These are phyloP conservation scores for Lepus americanus DNA, from an alignment of 2,113 vertebrate species.

Conservation along the genomic window DNA sequence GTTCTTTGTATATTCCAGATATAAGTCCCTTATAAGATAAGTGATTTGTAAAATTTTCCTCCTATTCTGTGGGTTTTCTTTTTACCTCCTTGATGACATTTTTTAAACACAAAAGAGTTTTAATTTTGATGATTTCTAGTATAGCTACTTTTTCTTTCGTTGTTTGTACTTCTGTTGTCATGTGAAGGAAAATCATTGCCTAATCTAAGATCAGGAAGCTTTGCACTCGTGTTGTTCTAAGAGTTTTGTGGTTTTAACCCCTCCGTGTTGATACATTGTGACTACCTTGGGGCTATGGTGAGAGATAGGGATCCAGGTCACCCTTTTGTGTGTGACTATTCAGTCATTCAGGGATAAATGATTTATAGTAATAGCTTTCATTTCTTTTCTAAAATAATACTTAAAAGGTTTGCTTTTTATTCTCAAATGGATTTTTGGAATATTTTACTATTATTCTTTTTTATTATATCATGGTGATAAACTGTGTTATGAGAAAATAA, in stretches of 20 bases:
- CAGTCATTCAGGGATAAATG: too few relatives aligned
- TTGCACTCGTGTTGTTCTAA: not conserved
- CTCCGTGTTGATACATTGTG: not conserved
- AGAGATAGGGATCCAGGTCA: not conserved
- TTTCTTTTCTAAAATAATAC: not conserved
- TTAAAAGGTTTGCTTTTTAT: not conserved
- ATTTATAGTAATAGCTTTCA: not conserved
- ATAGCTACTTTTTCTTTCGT: not conserved
- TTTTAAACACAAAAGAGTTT: not conserved
- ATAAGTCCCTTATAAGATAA: not conserved
- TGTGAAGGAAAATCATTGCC: not conserved
- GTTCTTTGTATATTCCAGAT: not conserved
- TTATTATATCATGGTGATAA: not conserved
- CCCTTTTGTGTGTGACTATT: not conserved
- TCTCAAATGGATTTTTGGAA: not conserved
- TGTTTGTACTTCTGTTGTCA: not conserved
- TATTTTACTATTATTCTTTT: not conserved
- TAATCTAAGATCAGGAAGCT: not conserved
- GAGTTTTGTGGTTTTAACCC: not conserved
- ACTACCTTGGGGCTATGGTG: not conserved
- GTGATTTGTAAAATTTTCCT: not conserved
- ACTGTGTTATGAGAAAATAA: not conserved
- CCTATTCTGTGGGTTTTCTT: not conserved
- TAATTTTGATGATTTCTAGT: not conserved
- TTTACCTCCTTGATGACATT: not conserved